Evolutionary conservation across 2,888 invertebrate species (phyloP), one percentile per base, ranked within the genome.

Genomic region (Nectonema munidae): DNA sequence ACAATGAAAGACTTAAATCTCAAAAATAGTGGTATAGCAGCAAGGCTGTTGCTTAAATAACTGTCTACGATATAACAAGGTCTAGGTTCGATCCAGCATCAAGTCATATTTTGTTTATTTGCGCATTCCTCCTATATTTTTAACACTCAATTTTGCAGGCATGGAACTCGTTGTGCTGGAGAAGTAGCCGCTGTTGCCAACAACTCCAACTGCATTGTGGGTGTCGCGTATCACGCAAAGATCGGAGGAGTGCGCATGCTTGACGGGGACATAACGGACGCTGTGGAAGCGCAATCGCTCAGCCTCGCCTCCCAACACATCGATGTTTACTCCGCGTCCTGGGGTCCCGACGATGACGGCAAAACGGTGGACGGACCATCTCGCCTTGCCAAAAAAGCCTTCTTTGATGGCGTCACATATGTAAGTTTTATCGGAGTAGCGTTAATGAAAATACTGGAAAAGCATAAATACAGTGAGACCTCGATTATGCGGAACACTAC

Each of bases 311-410:
- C 76, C 17, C 76, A 89, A 49, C 83, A 89, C 54, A 81, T 95
- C 45, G 81, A 95, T 56, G 81, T 95, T 48, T 95, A 89, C 59
- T 81, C 79, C 49, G 86, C 86, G 3, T 79, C 55, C 6, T 86
- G 83, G 83, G 86, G 86, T 2, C 86, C 86, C 1, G 86, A 89
- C 50, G 86, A 89, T 53, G 86, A 89, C 51, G 89, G 89, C 1
- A 75, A 79, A 54, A 83, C 83, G 0, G 83, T 86, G 0, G 86
- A 86, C 50, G 89, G 89, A 1, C 95, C 95, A 1, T 86, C 86
- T 1, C 74, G 75, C 50, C 60, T 95, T 29, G 86, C 95, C 1
- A 71, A 73, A 1, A 65, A 75, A 47, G 89, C 95, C 3, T 89
- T 95, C 52, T 69, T 75, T 45, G 75, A 83, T 56, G 95, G 95